Conservation (phyloP, 2,888 invertebrate genomes). For the Buathra laborator region DNA sequence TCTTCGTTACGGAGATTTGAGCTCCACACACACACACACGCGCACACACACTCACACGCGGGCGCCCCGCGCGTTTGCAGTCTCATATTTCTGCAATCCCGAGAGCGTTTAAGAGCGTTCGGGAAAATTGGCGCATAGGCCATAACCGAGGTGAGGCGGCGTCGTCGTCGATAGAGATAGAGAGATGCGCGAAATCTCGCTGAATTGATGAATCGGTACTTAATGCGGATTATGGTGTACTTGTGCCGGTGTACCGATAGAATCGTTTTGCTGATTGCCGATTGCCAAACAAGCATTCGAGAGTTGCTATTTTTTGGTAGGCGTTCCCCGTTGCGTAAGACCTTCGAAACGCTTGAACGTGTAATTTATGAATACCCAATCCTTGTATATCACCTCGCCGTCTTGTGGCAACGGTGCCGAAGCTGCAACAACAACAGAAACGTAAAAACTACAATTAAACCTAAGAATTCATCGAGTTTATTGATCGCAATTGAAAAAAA, state of each 20-base stretch:
- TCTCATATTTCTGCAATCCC: constrained; percentile 48
- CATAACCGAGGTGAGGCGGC: constrained; percentile 37
- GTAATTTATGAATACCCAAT: constrained; percentile 99
- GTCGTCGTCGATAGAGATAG: constrained; percentile 13
- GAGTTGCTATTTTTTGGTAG: constrained; percentile 90
- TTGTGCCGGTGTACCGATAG: constrained; percentile 81
- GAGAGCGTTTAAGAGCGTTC: constrained; percentile 28
- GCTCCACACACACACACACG: constrained; percentile 31
- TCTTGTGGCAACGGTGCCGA: constrained; percentile 95
- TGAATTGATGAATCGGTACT: constrained; percentile 64
- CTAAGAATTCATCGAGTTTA: neutral
- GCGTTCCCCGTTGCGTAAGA: constrained; percentile 95
- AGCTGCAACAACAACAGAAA: constrained; percentile 86
- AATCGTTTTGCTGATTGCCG: constrained; percentile 78
- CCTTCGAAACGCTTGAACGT: constrained; percentile 99
- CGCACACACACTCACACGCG: constrained; percentile 17
- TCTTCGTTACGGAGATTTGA: constrained; percentile 25
- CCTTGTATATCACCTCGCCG: constrained; percentile 96
- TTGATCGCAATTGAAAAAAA: neutral
- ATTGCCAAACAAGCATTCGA: constrained; percentile 74
- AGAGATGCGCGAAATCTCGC: constrained; percentile 19
- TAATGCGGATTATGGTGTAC: constrained; percentile 80
- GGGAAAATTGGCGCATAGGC: constrained; percentile 51
- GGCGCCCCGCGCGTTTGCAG: constrained; percentile 6
- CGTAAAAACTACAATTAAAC: constrained; percentile 28